These are phyloP conservation scores for Noctua pronuba DNA, from an alignment of 2,888 invertebrate species.

Conservation along the genomic window DNA sequence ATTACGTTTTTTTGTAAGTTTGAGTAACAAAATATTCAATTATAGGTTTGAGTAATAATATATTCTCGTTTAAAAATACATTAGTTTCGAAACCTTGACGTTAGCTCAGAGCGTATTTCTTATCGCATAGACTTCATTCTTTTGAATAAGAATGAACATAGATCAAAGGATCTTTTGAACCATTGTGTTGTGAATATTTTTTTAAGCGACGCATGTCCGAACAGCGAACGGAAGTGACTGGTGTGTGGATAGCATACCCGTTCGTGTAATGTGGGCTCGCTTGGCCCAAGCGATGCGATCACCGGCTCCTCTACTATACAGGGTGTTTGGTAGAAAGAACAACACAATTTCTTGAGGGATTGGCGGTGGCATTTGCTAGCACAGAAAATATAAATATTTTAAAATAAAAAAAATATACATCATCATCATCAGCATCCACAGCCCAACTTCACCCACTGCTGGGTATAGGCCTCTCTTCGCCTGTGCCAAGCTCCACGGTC, in stretches of 20 bases:
- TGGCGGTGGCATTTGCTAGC: neutral
- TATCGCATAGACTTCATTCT: conserved; percentile 68
- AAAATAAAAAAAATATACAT: too few relatives aligned
- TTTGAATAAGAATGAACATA: conserved; percentile 74
- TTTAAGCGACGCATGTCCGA: conserved; percentile 84
- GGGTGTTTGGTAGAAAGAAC: neutral
- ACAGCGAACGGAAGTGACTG: conserved; percentile 82
- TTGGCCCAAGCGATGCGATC: conserved; percentile 61
- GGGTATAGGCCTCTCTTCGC: too few relatives aligned
- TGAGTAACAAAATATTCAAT: neutral
- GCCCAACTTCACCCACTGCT: too few relatives aligned
- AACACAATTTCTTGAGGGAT: neutral
- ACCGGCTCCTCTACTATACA: conserved; percentile 28
- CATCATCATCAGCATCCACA: too few relatives aligned
- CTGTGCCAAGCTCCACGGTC: too few relatives aligned
- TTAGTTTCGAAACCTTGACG: conserved; percentile 59
- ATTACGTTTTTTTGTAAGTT: neutral
- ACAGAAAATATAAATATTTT: neutral
- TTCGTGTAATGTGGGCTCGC: conserved; percentile 44
- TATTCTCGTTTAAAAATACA: conserved; percentile 50
- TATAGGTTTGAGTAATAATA: neutral
- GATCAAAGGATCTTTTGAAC: conserved; percentile 73
- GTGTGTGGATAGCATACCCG: conserved; percentile 82
- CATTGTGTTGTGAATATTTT: conserved; percentile 82
- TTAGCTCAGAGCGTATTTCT: conserved; percentile 52